phyloP scores from a whole-genome alignment of 1,140 invertebrate species.

The Drosophila nigrodunni region DNA sequence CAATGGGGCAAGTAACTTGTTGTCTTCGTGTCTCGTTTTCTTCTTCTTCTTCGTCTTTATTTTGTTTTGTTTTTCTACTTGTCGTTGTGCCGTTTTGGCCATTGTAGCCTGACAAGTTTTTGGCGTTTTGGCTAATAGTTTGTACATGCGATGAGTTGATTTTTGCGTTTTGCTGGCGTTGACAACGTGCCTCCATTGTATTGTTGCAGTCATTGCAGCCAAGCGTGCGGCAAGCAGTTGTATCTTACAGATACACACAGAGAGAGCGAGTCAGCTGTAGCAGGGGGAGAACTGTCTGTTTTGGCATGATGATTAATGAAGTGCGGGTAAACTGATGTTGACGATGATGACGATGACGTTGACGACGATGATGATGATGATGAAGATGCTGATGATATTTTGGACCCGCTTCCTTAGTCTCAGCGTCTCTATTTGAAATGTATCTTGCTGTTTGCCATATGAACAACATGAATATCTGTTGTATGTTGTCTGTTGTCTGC shows the following conservation, averaged over 20 bases:
- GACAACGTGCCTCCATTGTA: slow-evolving; percentile 56
- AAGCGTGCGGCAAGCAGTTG: slow-evolving; percentile 44
- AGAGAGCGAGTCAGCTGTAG: slow-evolving; percentile 3
- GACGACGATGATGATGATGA: slow-evolving; percentile 44
- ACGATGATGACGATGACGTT: background rate
- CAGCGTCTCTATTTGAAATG: slow-evolving; percentile 12
- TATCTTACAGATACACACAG: slow-evolving; percentile 7
- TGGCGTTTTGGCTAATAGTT: slow-evolving; percentile 81
- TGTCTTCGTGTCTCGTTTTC: background rate
- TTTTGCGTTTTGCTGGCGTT: slow-evolving; percentile 48
- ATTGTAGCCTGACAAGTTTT: slow-evolving; percentile 47
- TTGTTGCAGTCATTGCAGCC: slow-evolving; percentile 36
- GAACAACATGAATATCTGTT: slow-evolving; percentile 25
- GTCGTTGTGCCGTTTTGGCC: background rate
- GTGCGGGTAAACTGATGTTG: slow-evolving; percentile 64
- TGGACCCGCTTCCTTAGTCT: slow-evolving; percentile 17
- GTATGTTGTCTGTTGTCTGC: slow-evolving; percentile 20
- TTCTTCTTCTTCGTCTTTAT: too few species aligned
- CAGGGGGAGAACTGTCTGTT: slow-evolving; percentile 42
- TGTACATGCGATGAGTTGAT: slow-evolving; percentile 78
- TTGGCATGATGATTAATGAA: slow-evolving; percentile 83
- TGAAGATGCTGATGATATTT: slow-evolving; percentile 41
- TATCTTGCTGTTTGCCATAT: slow-evolving; percentile 34
- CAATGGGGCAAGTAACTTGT: slow-evolving; percentile 22
- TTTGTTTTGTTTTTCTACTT: background rate